Conservation (phyloP, 2,888 invertebrate genomes). For the Octodonta nipae region DNA sequence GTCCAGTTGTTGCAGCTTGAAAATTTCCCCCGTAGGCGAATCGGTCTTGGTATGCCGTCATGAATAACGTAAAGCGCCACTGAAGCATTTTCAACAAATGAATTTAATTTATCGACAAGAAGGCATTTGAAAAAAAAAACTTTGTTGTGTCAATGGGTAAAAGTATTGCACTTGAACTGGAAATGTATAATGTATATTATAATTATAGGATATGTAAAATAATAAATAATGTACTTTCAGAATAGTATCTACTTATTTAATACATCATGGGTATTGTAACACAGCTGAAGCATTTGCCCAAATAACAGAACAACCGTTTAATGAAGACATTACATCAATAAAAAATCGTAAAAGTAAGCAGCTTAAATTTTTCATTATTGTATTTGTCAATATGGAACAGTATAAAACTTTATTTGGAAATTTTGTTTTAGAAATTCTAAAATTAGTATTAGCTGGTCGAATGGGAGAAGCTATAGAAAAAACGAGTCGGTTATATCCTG, state of each 20-base stretch:
- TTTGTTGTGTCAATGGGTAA: no score
- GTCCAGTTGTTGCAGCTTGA: no score
- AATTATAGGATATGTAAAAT: no score
- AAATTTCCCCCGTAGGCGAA: no score
- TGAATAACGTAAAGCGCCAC: no score
- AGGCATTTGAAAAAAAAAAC: no score
- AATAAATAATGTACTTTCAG: conserved; percentile 43
- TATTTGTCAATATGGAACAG: not conserved
- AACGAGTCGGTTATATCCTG: conserved; percentile 81
- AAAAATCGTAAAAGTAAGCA: conserved; percentile 86
- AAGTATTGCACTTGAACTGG: no score
- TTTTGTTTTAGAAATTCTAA: conserved; percentile 66
- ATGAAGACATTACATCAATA: conserved; percentile 85
- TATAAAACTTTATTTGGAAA: conserved; percentile 3
- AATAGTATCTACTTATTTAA: conserved; percentile 92
- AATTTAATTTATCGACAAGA: no score
- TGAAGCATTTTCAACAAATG: no score
- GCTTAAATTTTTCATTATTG: conserved; percentile 3
- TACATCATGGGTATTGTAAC: conserved; percentile 94
- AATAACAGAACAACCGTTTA: conserved; percentile 77
- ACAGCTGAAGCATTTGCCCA: conserved; percentile 91
- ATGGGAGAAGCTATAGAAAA: conserved; percentile 92
- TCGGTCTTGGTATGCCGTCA: no score
- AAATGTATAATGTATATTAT: no score
- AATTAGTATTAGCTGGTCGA: conserved; percentile 78